phyloP scores from a whole-genome alignment of 1,140 invertebrate species.

The Drosophila seguyi region DNA sequence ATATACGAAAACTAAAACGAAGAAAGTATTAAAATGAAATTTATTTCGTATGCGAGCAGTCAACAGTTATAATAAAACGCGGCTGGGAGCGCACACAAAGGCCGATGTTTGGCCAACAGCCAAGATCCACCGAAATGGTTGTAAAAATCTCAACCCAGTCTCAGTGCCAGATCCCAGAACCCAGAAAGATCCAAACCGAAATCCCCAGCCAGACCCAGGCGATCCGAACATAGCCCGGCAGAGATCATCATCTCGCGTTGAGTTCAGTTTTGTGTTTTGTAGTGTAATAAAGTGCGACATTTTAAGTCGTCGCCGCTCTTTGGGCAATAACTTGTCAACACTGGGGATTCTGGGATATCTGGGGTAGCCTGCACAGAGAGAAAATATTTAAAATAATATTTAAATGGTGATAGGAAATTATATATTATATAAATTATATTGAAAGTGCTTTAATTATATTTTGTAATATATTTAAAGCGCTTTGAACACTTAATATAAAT shows the following conservation, averaged over 20 bases:
- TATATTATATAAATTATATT: neutral
- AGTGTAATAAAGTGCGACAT: slow-evolving; percentile 83
- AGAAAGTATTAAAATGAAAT: slow-evolving; percentile 83
- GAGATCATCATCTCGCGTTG: slow-evolving; percentile 48
- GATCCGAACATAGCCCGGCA: slow-evolving; percentile 18
- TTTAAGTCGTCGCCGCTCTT: slow-evolving; percentile 77
- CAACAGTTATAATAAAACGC: slow-evolving; percentile 82
- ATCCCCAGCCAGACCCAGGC: neutral
- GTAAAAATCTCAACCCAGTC: slow-evolving; percentile 63
- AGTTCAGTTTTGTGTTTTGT: slow-evolving; percentile 80
- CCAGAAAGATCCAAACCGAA: neutral
- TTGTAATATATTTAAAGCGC: too few relatives aligned
- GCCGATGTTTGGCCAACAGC: slow-evolving; percentile 79
- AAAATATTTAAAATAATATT: neutral
- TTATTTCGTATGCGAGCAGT: slow-evolving; percentile 77
- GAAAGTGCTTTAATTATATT: neutral
- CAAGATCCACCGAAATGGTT: slow-evolving; percentile 51
- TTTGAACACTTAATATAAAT: neutral
- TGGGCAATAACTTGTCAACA: slow-evolving; percentile 82
- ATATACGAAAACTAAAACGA: slow-evolving; percentile 82
- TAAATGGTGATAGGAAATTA: neutral
- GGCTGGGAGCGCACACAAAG: slow-evolving; percentile 78
- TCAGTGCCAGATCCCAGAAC: slow-evolving; percentile 34
- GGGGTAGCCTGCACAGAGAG: slow-evolving; percentile 13
- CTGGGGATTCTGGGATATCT: slow-evolving; percentile 52